Percentiles rank a stretch among this genome's conserved stretches.
Conservation (phyloP, 1,140 invertebrate species). For the Trichomalopsis sarcophagae region DNA sequence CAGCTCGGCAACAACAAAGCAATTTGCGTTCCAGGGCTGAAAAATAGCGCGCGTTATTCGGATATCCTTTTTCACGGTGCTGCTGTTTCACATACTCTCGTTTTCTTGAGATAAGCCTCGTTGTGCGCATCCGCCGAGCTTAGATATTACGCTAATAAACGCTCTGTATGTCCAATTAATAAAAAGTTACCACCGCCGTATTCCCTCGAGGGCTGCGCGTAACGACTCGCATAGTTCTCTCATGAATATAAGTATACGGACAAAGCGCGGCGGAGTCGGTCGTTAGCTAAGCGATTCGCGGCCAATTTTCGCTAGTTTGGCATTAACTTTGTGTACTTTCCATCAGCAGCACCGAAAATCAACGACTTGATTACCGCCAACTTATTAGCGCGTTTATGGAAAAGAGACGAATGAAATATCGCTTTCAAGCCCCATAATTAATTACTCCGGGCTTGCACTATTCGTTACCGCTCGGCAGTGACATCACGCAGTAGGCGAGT, state of each 20-base stretch:
- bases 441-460: background rate
- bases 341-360: background rate
- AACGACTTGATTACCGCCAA: background rate
- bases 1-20: background rate
- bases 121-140: no score
- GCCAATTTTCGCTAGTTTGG: no score
- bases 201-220: background rate
- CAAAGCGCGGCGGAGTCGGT: background rate
- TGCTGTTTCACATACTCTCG: background rate
- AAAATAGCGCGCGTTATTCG: background rate
- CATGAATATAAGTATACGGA: conserved; percentile 18
- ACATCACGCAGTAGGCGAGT: background rate
- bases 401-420: background rate
- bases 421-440: background rate
- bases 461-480: background rate
- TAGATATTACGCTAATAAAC: no score
- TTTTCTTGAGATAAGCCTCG: background rate
- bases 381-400: no score
- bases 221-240: background rate
- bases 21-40: background rate
- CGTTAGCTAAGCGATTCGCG: no score
- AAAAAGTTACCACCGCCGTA: background rate
- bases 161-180: background rate
- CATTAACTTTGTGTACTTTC: no score
- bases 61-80: background rate